Evolutionary conservation across 2,113 vertebrate genomes (phyloP).

Genomic region (Sciurus niger): DNA sequence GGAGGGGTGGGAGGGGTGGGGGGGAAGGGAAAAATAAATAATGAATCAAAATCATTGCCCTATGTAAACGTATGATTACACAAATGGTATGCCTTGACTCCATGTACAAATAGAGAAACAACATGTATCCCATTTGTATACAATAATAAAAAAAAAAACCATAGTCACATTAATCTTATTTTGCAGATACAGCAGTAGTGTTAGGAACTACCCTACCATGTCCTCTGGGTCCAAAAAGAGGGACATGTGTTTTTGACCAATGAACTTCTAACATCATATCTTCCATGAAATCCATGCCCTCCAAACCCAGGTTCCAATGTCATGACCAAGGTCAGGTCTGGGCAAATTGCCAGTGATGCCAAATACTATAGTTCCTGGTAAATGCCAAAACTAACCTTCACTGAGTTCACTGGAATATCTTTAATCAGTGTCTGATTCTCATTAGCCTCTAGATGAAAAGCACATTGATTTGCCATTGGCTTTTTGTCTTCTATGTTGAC

Average conservation of each 20-base stretch:
- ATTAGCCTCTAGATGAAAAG: constrained; percentile 93
- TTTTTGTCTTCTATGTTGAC: constrained; percentile 95
- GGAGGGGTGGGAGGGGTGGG: no score
- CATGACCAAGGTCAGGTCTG: constrained; percentile 92
- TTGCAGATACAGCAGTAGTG: constrained; percentile 94
- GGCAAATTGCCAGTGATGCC: constrained; percentile 94
- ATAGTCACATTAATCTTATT: constrained; percentile 96
- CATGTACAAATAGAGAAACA: no score
- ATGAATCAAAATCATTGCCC: no score
- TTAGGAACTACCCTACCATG: constrained; percentile 84
- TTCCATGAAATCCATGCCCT: constrained; percentile 94
- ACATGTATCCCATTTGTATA: no score
- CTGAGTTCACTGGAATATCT: constrained; percentile 92
- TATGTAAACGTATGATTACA: no score
- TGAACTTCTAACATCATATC: constrained; percentile 96
- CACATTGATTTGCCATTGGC: constrained; percentile 91
- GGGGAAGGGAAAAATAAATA: no score
- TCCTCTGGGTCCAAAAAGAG: constrained; percentile 93
- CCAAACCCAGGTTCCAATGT: constrained; percentile 93
- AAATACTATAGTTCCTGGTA: constrained; percentile 93
- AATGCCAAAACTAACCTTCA: constrained; percentile 96
- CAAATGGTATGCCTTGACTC: no score
- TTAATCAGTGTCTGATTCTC: constrained; percentile 93
- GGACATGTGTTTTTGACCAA: constrained; percentile 94
- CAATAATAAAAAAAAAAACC: constrained; percentile 42